Base-by-base conservation (phyloP, 2,797 vertebrate genomes). In the Acrossocheilus fasciatus region DNA sequence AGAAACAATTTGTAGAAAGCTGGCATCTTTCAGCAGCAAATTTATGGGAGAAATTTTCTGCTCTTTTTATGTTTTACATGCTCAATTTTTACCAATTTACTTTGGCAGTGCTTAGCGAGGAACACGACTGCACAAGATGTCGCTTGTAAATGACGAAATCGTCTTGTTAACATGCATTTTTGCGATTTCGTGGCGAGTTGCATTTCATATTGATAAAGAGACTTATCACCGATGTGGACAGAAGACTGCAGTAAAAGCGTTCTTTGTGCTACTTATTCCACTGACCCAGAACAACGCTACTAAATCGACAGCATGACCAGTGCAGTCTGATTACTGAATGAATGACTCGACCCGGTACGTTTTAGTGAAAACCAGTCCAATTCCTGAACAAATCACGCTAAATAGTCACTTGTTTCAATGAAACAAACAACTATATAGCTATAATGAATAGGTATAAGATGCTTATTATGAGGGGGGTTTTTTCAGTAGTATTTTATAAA, bases 41-140 rank as follows among this genome's bases (percentile, higher is more conserved):
- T 75, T 79, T 89, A 84, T 54, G 59, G 26, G 78, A 86, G 86
- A 85, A 86, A 86, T 88, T 87, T 91, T 92, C 86, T 87, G 81
- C 87, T 88, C 86, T 84, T 85, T 88, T 89, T 83, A 78, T 89
- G 86, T 91, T 87, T 87, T 86, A 85, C 75, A 77, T 87, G 88
- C 64, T 90, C 57, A 82, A 70, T 88, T 88, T 90, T 89, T 77
- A 86, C 86, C 87, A 75, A 82, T 91, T 90, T 90, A 87, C 86
- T 89, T 90, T 92, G 91, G 89, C 89, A 88, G 82, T 50, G 54
- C 26, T 78, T 43, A 45, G 66, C 36, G 41, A 74, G 80, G 85
- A 88, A 83, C 88, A 88, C n/a, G 20, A 17, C 73, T 88, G 76
- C 18, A 26, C 82, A 64, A 64, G 70, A 83, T 69, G 52, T 83